These are phyloP conservation scores for Arctocebus calabarensis DNA, from an alignment of 2,797 vertebrate species.

Conservation along the genomic window DNA sequence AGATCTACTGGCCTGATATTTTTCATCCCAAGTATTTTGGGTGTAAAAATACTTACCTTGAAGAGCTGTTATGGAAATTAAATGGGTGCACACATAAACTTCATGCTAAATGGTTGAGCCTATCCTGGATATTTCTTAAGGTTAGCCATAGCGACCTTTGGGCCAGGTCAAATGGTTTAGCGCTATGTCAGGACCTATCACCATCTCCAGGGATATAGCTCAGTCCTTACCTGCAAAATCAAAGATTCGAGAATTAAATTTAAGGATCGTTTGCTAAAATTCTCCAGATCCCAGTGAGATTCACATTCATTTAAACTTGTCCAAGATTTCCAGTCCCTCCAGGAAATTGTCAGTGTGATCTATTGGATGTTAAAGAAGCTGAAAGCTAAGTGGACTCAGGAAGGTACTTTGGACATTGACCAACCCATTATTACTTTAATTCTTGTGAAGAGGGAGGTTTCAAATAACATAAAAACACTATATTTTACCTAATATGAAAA, in stretches of 20 bases:
- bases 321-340: not conserved
- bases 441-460: not conserved
- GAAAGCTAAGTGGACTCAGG: not conserved
- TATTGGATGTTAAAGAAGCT: not conserved
- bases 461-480: not conserved
- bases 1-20: not conserved
- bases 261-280: not conserved
- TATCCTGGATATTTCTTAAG: not conserved
- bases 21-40: not conserved
- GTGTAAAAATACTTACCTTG: not conserved
- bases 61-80: not conserved
- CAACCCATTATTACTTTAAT: not conserved
- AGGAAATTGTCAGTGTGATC: not conserved
- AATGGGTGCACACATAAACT: not conserved
- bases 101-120: not conserved
- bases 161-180: not conserved
- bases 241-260: not conserved
- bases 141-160: not conserved
- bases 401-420: not conserved
- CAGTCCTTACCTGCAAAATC: not conserved
- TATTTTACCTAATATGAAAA: not conserved
- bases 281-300: not conserved
- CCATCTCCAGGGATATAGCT: not conserved
- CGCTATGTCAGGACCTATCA: not conserved
- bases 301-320: not conserved